Base-by-base conservation (phyloP, 2,888 invertebrate genomes). In the Monoplex corrugatus region DNA sequence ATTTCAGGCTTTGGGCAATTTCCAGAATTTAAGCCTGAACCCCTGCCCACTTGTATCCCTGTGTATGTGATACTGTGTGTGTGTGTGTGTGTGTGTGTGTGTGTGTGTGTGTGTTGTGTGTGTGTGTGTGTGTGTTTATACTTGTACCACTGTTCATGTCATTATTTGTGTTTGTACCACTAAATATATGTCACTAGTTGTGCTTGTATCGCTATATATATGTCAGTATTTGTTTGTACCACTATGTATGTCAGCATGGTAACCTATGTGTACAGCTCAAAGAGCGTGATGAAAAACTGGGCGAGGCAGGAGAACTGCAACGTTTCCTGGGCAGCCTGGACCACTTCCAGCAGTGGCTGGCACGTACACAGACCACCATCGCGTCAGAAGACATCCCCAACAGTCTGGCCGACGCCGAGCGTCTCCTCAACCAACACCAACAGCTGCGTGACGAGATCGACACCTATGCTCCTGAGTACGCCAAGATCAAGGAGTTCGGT, bases 401-500 rank as follows among this genome's bases (percentile, higher is more conserved):
- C 92, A 95, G 95, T 92, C 94, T 96, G 87, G 93, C 95, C 23
- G 99, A 99, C 96, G 99, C 99, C 23, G 99, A 99, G 96, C 98
- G 98, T 95, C 97, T 99, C 35, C 97, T 99, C 84, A 98, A 98
- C 85, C 99, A 99, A 96, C 99, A 99, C 97, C 99, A 99, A 97
- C 98, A 98, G 93, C 99, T 99, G 95, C 98, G 98, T 95, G 99
- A 99, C 96, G 99, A 99, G 97, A 99, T 99, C 94, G 99, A 99
- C 96, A 99, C 99, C 95, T 99, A 99, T 96, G 98, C 98, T 88
- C 99, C 99, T 95, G 99, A 99, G 96, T 99, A 99, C 95, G 98
- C 98, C 94, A 98, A 98, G 97, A 99, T 99, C 99, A 99, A 99
- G 98, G 99, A 99, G 95, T 99, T 99, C 95, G 99, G 99, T 78